These are phyloP conservation scores for Sardina pilchardus DNA, from an alignment of 2,113 vertebrate genomes.

Conservation along the genomic window DNA sequence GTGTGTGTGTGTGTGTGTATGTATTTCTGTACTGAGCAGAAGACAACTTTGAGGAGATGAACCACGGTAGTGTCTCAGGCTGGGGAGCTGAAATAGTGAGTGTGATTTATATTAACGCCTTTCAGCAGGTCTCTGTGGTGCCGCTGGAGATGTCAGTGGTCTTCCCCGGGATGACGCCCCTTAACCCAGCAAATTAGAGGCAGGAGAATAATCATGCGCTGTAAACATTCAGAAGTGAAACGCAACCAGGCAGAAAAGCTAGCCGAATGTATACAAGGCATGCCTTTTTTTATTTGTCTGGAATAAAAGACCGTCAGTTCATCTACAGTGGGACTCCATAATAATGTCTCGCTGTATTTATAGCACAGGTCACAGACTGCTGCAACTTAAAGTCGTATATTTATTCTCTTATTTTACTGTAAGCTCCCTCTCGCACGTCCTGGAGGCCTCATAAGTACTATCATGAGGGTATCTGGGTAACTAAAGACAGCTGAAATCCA, in stretches of 20 bases:
- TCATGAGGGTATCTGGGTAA: not conserved
- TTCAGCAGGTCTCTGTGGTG: not conserved
- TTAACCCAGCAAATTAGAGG: too few species aligned
- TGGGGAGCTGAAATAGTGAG: not conserved
- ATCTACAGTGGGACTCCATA: not conserved
- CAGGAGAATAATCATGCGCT: not conserved
- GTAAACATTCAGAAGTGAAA: not conserved
- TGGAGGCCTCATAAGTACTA: not conserved
- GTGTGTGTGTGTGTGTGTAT: not conserved
- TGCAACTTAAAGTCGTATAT: not conserved
- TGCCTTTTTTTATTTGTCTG: not conserved
- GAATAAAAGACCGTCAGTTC: not conserved
- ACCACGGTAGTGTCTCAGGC: not conserved
- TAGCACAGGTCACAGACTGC: not conserved
- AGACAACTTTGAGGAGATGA: not conserved
- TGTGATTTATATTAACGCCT: not conserved
- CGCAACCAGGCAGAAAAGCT: not conserved
- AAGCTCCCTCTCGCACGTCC: not conserved
- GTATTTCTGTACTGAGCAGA: not conserved
- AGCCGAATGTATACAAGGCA: not conserved
- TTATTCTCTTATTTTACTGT: not conserved
- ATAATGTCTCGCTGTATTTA: not conserved
- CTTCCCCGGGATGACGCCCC: too few species aligned
- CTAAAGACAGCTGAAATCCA: slow-evolving; percentile 3
- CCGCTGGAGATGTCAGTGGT: not conserved